Evolutionary conservation across 2,797 vertebrate genomes (phyloP).

Genomic region (Tiaroga cobitis): DNA sequence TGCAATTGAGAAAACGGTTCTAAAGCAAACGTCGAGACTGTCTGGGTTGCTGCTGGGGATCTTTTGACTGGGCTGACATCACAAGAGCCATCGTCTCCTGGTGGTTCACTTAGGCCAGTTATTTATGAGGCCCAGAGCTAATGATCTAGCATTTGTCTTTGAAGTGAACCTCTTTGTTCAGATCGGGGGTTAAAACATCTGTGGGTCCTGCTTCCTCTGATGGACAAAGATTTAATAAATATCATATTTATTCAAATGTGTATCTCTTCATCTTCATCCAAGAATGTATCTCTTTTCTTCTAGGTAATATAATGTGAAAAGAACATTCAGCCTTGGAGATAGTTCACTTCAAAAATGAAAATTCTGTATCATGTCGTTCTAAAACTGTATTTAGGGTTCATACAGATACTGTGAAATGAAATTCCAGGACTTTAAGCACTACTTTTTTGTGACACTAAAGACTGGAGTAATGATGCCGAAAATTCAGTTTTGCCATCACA

Average conservation of each 20-base stretch:
- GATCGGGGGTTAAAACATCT: background rate
- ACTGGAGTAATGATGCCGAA: background rate
- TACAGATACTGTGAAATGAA: no score
- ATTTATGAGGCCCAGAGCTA: conserved; percentile 45
- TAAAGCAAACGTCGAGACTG: background rate
- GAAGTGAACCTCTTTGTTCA: conserved; percentile 21
- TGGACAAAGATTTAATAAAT: background rate
- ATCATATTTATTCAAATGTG: background rate
- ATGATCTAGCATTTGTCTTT: conserved; percentile 28
- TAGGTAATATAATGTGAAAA: background rate
- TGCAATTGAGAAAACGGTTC: conserved; percentile 21
- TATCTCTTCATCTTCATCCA: background rate
- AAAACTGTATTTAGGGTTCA: background rate
- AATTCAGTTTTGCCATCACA: background rate
- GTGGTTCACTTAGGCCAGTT: conserved; percentile 27
- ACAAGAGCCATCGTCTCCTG: conserved; percentile 32
- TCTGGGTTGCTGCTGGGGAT: conserved; percentile 4
- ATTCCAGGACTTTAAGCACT: no score
- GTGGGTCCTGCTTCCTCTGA: background rate
- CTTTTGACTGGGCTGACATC: conserved; percentile 38
- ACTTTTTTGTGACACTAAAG: background rate
- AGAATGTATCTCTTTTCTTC: background rate
- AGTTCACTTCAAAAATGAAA: background rate
- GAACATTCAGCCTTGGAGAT: background rate
- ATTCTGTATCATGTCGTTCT: background rate